These are phyloP conservation scores for Triplophysa siluroides DNA, from an alignment of 2,113 vertebrate species.

Conservation along the genomic window DNA sequence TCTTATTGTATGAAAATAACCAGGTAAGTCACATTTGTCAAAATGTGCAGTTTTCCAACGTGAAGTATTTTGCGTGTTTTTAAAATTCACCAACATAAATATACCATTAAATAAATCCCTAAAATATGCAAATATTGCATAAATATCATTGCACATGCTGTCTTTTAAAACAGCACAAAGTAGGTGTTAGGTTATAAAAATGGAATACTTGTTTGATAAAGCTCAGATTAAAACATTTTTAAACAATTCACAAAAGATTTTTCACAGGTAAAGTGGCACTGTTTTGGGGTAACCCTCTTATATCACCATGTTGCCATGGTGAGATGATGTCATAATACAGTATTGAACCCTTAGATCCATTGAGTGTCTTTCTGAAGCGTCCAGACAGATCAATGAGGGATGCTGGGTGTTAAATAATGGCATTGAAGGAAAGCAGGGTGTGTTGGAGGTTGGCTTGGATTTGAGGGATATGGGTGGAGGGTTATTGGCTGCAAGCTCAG, in stretches of 20 bases:
- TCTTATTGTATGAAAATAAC: constrained; percentile 69
- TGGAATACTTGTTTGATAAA: constrained; percentile 35
- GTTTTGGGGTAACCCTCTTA: not conserved
- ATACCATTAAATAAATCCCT: constrained; percentile 69
- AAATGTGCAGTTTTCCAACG: constrained; percentile 42
- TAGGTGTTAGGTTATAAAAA: constrained; percentile 40
- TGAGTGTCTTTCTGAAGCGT: not conserved
- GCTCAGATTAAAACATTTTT: constrained; percentile 31
- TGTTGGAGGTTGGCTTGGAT: constrained; percentile 2
- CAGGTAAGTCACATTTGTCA: constrained; percentile 47
- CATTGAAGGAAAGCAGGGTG: constrained; percentile 44
- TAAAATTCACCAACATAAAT: constrained; percentile 64
- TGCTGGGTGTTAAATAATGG: constrained; percentile 67
- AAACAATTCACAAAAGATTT: not conserved
- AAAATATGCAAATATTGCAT: constrained; percentile 77
- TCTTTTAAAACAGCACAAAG: constrained; percentile 47
- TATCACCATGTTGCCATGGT: constrained; percentile 60
- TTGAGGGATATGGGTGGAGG: constrained; percentile 33
- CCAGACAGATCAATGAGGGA: constrained; percentile 50
- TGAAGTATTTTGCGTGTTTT: constrained; percentile 38
- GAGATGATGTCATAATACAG: constrained; percentile 14
- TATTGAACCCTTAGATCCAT: not conserved
- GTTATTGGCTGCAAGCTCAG: constrained; percentile 74
- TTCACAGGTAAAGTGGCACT: constrained; percentile 35
- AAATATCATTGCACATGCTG: constrained; percentile 53